phyloP scores from a whole-genome alignment of 2,888 invertebrate species.

The Caenorhabditis sulstoni region DNA sequence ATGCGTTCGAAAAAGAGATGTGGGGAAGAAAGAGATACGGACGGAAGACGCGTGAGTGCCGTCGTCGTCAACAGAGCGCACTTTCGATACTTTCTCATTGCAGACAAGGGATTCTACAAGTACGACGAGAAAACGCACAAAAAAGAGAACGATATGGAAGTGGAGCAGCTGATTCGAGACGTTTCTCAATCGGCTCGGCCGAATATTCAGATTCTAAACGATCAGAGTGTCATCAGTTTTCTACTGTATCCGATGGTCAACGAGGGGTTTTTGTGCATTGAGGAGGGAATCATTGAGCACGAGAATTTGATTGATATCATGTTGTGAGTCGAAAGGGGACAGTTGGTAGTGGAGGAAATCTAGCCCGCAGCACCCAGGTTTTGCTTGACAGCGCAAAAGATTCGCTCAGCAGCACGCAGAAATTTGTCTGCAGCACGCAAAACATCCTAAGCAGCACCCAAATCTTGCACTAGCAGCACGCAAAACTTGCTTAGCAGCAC shows the following conservation, averaged over 20 bases:
- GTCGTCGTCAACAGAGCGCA: no score
- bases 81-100: conserved; percentile 10
- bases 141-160: conserved; percentile 68
- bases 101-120: conserved; percentile 71
- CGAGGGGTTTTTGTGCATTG: conserved; percentile 70
- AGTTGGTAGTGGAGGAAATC: no score
- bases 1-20: conserved; percentile 61
- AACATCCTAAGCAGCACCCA: no score
- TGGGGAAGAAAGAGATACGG: conserved; percentile 64
- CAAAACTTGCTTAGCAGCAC: no score
- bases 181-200: conserved; percentile 30
- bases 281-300: conserved; percentile 70
- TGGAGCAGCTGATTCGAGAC: conserved; percentile 60
- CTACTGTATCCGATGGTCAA: conserved; percentile 72
- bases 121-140: conserved; percentile 65
- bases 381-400: no score
- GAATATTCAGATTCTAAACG: conserved; percentile 50
- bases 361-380: no score
- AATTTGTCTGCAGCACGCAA: conserved; percentile 3
- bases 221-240: conserved; percentile 67
- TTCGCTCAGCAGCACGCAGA: no score
- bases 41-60: conserved; percentile 67
- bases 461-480: no score
- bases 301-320: conserved; percentile 71
- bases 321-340: conserved; percentile 63